Conservation (phyloP, 2,113 vertebrate species). For the Zosterops borbonicus region DNA sequence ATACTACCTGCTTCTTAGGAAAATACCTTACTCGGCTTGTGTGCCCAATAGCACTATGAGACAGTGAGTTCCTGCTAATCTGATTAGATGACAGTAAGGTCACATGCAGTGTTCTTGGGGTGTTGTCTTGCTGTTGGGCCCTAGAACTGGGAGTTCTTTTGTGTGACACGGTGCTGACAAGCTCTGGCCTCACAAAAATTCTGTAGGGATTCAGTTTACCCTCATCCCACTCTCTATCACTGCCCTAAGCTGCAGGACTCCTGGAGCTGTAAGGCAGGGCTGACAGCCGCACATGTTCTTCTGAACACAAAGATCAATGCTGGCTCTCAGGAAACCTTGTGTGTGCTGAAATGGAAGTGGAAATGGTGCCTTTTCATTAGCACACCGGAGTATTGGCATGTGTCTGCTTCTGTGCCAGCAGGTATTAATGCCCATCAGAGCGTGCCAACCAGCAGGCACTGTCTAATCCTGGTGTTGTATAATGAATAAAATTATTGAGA, state of each 20-base stretch:
- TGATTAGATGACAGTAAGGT: constrained; percentile 7
- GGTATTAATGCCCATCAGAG: constrained; percentile 56
- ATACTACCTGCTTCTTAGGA: background rate
- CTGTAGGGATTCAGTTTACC: background rate
- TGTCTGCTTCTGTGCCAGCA: constrained; percentile 36
- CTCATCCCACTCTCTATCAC: background rate
- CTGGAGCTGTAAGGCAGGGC: background rate
- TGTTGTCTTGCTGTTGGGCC: background rate
- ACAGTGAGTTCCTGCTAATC: constrained; percentile 4
- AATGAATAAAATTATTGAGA: constrained; percentile 53
- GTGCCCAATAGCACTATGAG: background rate
- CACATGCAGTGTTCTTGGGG: background rate
- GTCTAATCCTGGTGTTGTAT: constrained; percentile 54
- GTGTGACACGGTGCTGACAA: background rate
- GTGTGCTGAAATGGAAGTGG: constrained; percentile 2
- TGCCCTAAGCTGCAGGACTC: background rate
- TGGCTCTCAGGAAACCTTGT: background rate
- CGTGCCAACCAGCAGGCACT: constrained; percentile 48
- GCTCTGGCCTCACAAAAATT: background rate
- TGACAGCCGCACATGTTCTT: background rate
- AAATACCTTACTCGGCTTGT: background rate
- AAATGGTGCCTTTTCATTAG: constrained; percentile 53
- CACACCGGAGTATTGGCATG: constrained; percentile 14
- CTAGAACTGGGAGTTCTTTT: background rate
- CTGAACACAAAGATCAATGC: background rate